A percentile compares a stretch with the other conserved stretches of the same genome.
These are phyloP conservation scores for rat (Rattus norvegicus) DNA, from an alignment of 2,113 vertebrate genomes.

Conservation along the genomic window GRCr8 NC_086019.1:186854001-186854500, in stretches of 20 bases:
- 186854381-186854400: neutral
- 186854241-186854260: neutral
- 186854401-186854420: neutral
- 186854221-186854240: neutral
- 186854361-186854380: neutral
- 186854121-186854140: neutral
- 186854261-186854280: neutral
- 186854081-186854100: no score
- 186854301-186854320: neutral
- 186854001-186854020: no score
- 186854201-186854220: neutral
- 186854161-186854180: neutral
- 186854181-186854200: neutral
- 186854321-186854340: neutral
- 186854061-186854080: no score
- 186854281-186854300: neutral
- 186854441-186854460: no score
- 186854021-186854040: no score
- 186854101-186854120: no score
- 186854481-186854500: no score
- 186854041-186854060: no score
- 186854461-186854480: neutral
- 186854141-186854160: neutral
- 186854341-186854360: neutral
- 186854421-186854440: neutral